Evolutionary conservation across 2,888 invertebrate species (phyloP).

Genomic region (Notodonta ziczac): DNA sequence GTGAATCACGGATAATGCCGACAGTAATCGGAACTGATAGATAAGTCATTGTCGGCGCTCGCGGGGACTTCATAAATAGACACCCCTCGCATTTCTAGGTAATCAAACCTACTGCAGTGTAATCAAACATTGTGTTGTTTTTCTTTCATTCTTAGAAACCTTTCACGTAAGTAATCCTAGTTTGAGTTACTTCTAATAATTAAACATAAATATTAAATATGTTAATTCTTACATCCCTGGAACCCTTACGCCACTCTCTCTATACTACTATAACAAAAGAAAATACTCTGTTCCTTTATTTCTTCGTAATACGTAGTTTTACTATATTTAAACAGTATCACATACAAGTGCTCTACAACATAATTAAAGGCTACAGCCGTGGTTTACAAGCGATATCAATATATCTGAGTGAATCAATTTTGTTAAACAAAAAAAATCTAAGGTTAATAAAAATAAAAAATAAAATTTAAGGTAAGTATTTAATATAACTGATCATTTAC

Average conservation of each 20-base stretch:
- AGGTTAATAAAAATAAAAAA: too few relatives aligned
- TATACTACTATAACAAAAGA: too few relatives aligned
- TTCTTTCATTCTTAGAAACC: constrained; percentile 49
- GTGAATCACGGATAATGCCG: constrained; percentile 48
- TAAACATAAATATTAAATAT: too few relatives aligned
- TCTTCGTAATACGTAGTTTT: too few relatives aligned
- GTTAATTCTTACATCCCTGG: too few relatives aligned
- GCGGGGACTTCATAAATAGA: constrained; percentile 54
- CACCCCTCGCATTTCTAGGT: constrained; percentile 52
- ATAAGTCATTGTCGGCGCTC: constrained; percentile 53
- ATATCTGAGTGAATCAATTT: constrained; percentile 21
- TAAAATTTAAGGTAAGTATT: too few relatives aligned
- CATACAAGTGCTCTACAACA: constrained; percentile 14
- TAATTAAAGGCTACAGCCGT: constrained; percentile 19
- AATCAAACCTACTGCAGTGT: constrained; percentile 49
- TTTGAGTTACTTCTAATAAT: too few relatives aligned
- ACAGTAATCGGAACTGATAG: constrained; percentile 64
- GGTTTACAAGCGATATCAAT: constrained; percentile 15
- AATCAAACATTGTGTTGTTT: constrained; percentile 43
- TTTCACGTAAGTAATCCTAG: too few relatives aligned
- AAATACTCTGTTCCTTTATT: too few relatives aligned
- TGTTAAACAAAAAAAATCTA: constrained; percentile 23
- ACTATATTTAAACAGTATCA: too few relatives aligned
- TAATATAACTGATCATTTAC: constrained; percentile 14
- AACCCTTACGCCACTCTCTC: too few relatives aligned